These are phyloP conservation scores for Ophraella communa DNA, from an alignment of 2,888 invertebrate species.

Conservation along the genomic window DNA sequence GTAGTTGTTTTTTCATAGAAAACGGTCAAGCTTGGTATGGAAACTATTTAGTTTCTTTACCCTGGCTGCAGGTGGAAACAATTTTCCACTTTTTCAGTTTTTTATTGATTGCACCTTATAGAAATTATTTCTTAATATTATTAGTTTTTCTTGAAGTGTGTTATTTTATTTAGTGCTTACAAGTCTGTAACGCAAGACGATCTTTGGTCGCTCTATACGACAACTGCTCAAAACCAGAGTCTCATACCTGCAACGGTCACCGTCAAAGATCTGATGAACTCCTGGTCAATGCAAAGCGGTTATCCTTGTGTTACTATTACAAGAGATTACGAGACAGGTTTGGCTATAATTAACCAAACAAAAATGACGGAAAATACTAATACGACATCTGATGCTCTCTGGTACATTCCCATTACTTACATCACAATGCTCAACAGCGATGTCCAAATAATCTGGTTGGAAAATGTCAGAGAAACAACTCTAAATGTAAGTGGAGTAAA, in stretches of 20 bases:
- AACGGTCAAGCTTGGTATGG: no score
- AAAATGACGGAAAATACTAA: slow-evolving; percentile 50
- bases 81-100: no score
- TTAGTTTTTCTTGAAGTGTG: no score
- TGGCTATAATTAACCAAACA: slow-evolving; percentile 62
- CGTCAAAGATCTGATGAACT: slow-evolving; percentile 70
- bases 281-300: slow-evolving; percentile 76
- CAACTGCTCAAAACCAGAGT: slow-evolving; percentile 46
- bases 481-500: slow-evolving; percentile 48
- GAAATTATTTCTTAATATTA: no score
- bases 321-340: slow-evolving; percentile 62
- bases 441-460: slow-evolving; percentile 47
- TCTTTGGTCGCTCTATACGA: slow-evolving; percentile 68
- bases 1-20: no score
- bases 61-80: no score
- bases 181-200: slow-evolving; percentile 70
- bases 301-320: slow-evolving; percentile 70
- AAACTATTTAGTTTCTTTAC: no score
- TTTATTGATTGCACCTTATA: no score
- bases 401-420: slow-evolving; percentile 70
- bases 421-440: slow-evolving; percentile 48
- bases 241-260: slow-evolving; percentile 59
- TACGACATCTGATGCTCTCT: slow-evolving; percentile 51
- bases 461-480: slow-evolving; percentile 44
- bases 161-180: no score